Evolutionary conservation across 1,140 invertebrate genomes (phyloP).

Genomic region (Tetragonula clypearis): DNA sequence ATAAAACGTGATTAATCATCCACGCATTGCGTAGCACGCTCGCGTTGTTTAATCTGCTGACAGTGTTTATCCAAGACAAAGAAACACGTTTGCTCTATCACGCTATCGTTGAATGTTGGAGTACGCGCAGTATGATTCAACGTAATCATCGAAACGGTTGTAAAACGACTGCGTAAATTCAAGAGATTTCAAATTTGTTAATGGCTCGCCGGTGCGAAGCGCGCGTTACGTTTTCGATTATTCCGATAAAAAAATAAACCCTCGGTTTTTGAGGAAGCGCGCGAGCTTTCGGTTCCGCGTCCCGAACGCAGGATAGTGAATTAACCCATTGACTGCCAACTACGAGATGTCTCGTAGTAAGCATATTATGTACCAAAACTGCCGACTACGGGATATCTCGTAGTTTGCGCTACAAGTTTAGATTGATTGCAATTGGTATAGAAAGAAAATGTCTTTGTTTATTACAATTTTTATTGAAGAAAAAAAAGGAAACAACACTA

Average conservation of each 20-base stretch:
- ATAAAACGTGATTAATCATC: slow-evolving; percentile 56
- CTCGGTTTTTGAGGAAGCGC: background rate
- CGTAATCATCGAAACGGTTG: background rate
- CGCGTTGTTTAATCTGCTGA: slow-evolving; percentile 1
- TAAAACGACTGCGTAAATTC: background rate
- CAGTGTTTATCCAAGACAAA: slow-evolving; percentile 4
- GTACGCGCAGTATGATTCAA: slow-evolving; percentile 10
- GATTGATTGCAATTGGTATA: too few species aligned
- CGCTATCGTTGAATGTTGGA: background rate
- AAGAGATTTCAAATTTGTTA: background rate
- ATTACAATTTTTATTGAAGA: too few species aligned
- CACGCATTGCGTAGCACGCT: slow-evolving; percentile 1
- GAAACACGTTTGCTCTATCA: background rate
- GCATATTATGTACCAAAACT: too few species aligned
- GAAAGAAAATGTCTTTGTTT: too few species aligned
- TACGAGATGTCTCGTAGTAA: too few species aligned
- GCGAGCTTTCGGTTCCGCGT: accelerated
- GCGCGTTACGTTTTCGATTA: background rate
- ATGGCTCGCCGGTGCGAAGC: background rate
- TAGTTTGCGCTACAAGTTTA: too few species aligned
- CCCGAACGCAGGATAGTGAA: background rate
- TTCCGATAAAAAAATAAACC: background rate
- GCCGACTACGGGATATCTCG: too few species aligned
- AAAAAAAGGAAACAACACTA: too few species aligned
- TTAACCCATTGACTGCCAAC: too few species aligned